Percentiles rank a stretch among this genome's conserved stretches.
Evolutionary conservation across 2,113 vertebrate species (phyloP).

Genomic region (Lampris incognitus): DNA sequence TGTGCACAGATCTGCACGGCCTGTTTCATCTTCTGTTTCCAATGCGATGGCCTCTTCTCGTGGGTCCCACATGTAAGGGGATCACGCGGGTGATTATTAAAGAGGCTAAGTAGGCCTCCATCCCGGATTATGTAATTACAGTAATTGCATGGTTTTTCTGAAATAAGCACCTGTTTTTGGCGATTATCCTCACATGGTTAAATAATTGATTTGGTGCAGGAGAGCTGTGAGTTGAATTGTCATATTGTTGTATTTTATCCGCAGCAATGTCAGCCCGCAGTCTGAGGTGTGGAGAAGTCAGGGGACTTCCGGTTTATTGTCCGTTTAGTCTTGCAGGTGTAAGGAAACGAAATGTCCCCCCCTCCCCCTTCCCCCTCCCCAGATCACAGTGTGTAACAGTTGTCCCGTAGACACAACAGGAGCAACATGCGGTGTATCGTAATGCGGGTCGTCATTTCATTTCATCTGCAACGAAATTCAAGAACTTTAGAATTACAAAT

Average conservation of each 20-base stretch:
- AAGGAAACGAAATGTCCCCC: no score
- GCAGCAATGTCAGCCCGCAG: no score
- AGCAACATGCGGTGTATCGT: no score
- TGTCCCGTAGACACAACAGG: no score
- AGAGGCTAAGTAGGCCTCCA: slow-evolving; percentile 37
- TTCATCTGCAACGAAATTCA: no score
- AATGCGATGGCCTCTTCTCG: neutral
- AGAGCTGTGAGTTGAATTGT: slow-evolving; percentile 33
- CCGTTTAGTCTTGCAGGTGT: no score
- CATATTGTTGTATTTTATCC: no score
- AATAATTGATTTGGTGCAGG: slow-evolving; percentile 50
- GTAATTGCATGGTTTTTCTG: slow-evolving; percentile 64
- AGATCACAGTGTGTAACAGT: no score
- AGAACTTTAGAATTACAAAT: neutral
- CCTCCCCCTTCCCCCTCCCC: no score
- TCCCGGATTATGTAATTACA: slow-evolving; percentile 73
- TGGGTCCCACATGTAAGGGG: slow-evolving; percentile 15
- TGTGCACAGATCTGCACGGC: slow-evolving; percentile 40
- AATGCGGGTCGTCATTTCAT: no score
- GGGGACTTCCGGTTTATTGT: no score
- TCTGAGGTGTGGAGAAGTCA: no score
- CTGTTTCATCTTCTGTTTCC: slow-evolving; percentile 31
- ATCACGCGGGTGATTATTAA: slow-evolving; percentile 40
- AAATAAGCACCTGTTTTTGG: slow-evolving; percentile 47
- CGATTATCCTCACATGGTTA: slow-evolving; percentile 51